phyloP scores from a whole-genome alignment of 2,888 invertebrate genomes.

The Dichetophora obliterata region DNA sequence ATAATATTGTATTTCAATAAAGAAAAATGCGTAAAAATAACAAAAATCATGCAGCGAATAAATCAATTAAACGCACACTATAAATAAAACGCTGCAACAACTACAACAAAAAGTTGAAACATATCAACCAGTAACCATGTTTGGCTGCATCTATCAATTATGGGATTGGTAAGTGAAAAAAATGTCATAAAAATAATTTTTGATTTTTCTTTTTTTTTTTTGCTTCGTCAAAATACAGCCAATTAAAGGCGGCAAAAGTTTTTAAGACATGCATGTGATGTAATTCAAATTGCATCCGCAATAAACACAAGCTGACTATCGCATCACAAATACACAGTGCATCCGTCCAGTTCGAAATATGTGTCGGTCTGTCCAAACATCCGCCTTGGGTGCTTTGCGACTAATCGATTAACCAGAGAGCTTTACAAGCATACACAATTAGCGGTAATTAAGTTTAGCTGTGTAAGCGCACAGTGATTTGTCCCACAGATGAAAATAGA shows the following conservation, averaged over 20 bases:
- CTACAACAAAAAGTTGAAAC: not conserved
- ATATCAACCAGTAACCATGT: slow-evolving; percentile 68
- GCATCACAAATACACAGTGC: not conserved
- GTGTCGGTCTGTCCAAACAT: not conserved
- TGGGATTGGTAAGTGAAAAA: slow-evolving; percentile 73
- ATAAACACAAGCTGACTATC: no score
- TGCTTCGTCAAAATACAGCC: not conserved
- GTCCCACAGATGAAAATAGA: no score
- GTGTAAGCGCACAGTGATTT: slow-evolving; percentile 33
- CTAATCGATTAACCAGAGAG: slow-evolving; percentile 15
- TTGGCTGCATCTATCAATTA: slow-evolving; percentile 76
- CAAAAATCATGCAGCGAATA: not conserved
- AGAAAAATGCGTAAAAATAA: not conserved
- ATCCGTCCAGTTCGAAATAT: not conserved
- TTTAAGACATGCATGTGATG: not conserved
- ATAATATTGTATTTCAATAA: not conserved
- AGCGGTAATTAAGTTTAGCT: slow-evolving; percentile 63
- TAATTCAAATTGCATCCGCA: not conserved
- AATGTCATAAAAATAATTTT: not conserved
- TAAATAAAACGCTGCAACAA: not conserved
- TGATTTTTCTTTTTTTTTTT: not conserved
- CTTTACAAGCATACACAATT: slow-evolving; percentile 61
- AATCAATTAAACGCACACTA: not conserved
- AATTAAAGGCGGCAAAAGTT: not conserved
- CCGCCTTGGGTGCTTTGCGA: not conserved